Conservation (phyloP, 2,888 invertebrate genomes). For the Tethea ocularis region DNA sequence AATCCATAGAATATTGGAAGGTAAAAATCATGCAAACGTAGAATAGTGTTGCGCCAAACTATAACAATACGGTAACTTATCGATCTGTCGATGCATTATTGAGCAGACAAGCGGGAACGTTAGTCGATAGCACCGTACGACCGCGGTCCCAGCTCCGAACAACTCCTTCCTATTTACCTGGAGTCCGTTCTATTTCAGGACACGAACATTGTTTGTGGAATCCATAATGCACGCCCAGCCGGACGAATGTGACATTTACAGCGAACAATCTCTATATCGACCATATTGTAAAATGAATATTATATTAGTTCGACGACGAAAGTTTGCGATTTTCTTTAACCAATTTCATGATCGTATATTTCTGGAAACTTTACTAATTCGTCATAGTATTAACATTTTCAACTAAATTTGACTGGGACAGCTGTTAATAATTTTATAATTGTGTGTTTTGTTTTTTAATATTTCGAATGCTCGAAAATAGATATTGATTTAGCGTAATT, state of each 20-base stretch:
- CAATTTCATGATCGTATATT: not conserved
- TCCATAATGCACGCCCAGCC: conserved; percentile 61
- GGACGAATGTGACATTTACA: conserved; percentile 60
- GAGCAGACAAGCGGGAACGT: conserved; percentile 55
- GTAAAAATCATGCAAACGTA: conserved; percentile 38
- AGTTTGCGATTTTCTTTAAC: not conserved
- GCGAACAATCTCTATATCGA: conserved; percentile 43
- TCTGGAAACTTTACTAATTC: too few species aligned
- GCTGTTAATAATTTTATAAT: not conserved
- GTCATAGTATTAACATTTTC: not conserved
- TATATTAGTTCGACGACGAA: not conserved
- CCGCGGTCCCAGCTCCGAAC: conserved; percentile 27
- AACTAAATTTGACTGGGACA: not conserved
- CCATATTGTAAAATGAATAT: conserved; percentile 1
- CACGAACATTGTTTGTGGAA: conserved; percentile 74
- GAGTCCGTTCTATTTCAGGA: conserved; percentile 66
- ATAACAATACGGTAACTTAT: conserved; percentile 51
- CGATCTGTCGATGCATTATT: conserved; percentile 78
- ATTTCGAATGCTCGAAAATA: not conserved
- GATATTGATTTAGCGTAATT: not conserved
- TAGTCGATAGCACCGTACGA: conserved; percentile 44
- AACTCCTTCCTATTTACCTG: conserved; percentile 58
- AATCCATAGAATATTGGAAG: not conserved
- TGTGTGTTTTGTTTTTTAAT: not conserved
- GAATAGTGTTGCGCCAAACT: conserved; percentile 55